Evolutionary conservation across 2,888 invertebrate genomes (phyloP).

Genomic region (Synergus gifuensis): DNA sequence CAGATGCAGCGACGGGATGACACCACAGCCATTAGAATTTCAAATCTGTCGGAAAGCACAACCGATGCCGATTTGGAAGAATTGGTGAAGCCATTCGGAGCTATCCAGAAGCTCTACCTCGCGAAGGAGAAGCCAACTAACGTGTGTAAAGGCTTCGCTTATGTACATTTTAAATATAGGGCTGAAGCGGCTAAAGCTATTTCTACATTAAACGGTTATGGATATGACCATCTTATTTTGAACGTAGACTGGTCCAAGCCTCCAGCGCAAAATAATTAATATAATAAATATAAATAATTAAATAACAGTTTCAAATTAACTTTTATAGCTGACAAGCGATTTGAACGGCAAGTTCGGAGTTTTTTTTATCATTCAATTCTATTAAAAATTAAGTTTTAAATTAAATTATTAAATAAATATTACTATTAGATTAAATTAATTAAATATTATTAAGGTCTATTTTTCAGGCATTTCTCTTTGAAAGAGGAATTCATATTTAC

Average conservation of each 20-base stretch:
- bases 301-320: background rate
- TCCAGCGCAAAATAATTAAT: conserved; percentile 77
- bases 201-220: conserved; percentile 91
- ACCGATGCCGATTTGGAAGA: conserved; percentile 97
- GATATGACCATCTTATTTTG: conserved; percentile 98
- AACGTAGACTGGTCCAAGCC: conserved; percentile 99
- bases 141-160: conserved; percentile 98
- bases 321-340: background rate
- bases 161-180: conserved; percentile 96
- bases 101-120: conserved; percentile 94
- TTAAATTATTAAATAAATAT: no score
- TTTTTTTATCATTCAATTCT: background rate
- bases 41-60: conserved; percentile 97
- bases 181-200: conserved; percentile 97
- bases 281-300: conserved; percentile 49
- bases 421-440: no score
- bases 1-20: conserved; percentile 86
- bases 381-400: no score
- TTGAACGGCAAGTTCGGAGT: background rate
- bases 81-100: conserved; percentile 95
- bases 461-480: background rate
- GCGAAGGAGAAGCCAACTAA: conserved; percentile 95
- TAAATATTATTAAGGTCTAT: background rate
- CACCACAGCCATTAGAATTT: conserved; percentile 95
- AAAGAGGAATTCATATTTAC: background rate